phyloP scores from a whole-genome alignment of 2,797 vertebrate genomes.

The Pteropus rufus region DNA sequence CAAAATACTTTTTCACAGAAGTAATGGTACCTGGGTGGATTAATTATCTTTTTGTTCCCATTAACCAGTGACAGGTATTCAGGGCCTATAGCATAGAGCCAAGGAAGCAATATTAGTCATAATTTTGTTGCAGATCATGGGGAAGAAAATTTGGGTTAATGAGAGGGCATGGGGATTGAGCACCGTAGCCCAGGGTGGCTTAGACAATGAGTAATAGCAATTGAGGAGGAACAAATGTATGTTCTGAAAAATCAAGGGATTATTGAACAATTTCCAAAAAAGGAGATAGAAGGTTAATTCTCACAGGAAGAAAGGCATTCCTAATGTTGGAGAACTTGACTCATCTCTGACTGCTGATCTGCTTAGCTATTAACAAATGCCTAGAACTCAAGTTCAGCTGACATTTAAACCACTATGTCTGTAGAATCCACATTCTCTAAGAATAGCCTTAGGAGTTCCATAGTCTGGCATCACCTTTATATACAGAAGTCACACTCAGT shows the following conservation, averaged over 20 bases:
- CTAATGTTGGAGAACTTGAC: not conserved
- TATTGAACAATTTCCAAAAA: not conserved
- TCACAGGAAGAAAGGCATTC: not conserved
- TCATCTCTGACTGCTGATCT: not conserved
- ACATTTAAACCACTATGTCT: not conserved
- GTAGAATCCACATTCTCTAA: not conserved
- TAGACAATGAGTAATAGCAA: not conserved
- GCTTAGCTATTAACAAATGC: not conserved
- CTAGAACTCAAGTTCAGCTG: not conserved
- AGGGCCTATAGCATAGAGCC: not conserved
- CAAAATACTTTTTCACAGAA: conserved; percentile 37
- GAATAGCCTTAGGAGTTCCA: not conserved
- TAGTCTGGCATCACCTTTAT: not conserved
- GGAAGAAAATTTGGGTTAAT: conserved; percentile 39
- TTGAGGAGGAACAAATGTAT: not conserved
- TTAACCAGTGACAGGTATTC: not conserved
- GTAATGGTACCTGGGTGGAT: conserved; percentile 36
- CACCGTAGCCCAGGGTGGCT: not conserved
- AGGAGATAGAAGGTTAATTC: not conserved
- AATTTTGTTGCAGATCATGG: not conserved
- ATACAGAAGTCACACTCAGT: not conserved
- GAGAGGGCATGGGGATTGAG: conserved; percentile 13
- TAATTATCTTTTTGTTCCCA: conserved; percentile 60
- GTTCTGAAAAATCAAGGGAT: not conserved
- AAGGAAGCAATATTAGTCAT: conserved; percentile 6